Evolutionary conservation across 2,113 vertebrate species (phyloP).

Genomic region (Pomatorhinus ruficollis): DNA sequence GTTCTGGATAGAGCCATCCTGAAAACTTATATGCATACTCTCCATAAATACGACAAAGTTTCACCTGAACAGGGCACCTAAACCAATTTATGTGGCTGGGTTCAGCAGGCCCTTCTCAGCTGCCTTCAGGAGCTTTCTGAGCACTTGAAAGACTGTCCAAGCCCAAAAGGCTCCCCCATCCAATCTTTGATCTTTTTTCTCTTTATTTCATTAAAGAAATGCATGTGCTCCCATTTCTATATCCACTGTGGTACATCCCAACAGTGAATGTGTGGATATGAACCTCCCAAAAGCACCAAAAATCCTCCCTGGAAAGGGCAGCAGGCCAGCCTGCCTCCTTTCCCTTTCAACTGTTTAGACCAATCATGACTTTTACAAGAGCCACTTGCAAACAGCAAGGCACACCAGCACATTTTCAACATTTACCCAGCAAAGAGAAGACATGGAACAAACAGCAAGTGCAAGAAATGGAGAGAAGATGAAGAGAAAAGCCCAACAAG

Average conservation of each 20-base stretch:
- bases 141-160: background rate
- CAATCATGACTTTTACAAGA: fast-evolving
- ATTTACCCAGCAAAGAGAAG: background rate
- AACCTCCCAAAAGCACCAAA: background rate
- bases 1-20: background rate
- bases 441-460: background rate
- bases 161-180: background rate
- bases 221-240: fast-evolving
- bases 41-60: background rate
- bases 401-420: background rate
- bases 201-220: background rate
- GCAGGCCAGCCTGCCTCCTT: background rate
- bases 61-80: background rate
- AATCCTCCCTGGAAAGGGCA: background rate
- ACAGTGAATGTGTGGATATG: fast-evolving
- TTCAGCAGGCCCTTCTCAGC: background rate
- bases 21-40: background rate
- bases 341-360: background rate
- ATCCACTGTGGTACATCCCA: fast-evolving
- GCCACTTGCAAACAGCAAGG: background rate
- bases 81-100: fast-evolving
- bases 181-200: background rate
- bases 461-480: background rate
- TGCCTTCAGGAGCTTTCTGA: background rate
- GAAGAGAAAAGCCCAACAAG: background rate